These are phyloP conservation scores for Alligator sinensis DNA, from an alignment of 2,113 vertebrate genomes.

Conservation along the genomic window DNA sequence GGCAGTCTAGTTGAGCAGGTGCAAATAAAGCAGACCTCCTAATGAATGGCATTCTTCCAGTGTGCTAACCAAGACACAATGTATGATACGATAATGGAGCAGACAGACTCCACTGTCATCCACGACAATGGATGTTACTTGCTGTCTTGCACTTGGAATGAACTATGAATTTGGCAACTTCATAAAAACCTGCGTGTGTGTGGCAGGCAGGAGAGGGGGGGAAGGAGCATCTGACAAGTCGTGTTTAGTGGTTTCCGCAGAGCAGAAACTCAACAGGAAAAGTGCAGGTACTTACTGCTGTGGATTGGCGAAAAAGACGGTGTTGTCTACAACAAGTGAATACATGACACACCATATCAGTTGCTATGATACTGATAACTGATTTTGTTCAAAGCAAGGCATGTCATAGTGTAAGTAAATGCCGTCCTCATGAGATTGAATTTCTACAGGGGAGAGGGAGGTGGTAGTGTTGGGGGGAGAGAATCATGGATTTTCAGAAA, in stretches of 20 bases:
- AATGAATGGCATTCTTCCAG: neutral
- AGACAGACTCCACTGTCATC: constrained; percentile 5
- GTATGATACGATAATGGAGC: neutral
- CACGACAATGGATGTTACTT: neutral
- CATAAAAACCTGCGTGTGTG: neutral
- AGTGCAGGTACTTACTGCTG: neutral
- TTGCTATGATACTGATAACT: neutral
- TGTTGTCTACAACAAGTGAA: neutral
- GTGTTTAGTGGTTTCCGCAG: neutral
- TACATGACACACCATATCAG: neutral
- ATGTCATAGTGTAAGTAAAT: neutral
- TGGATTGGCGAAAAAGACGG: accelerated
- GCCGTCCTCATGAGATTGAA: neutral
- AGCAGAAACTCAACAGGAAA: neutral
- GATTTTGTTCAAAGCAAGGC: neutral
- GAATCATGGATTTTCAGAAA: neutral
- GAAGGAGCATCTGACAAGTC: neutral
- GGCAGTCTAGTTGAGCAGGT: neutral
- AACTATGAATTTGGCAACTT: neutral
- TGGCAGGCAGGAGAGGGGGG: neutral
- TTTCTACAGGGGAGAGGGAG: neutral
- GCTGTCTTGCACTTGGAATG: constrained; percentile 6
- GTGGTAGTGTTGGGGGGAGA: neutral
- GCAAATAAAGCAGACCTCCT: neutral
- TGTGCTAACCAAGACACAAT: neutral